Evolutionary conservation across 1,140 invertebrate genomes (phyloP).

Genomic region (Cylas formicarius): DNA sequence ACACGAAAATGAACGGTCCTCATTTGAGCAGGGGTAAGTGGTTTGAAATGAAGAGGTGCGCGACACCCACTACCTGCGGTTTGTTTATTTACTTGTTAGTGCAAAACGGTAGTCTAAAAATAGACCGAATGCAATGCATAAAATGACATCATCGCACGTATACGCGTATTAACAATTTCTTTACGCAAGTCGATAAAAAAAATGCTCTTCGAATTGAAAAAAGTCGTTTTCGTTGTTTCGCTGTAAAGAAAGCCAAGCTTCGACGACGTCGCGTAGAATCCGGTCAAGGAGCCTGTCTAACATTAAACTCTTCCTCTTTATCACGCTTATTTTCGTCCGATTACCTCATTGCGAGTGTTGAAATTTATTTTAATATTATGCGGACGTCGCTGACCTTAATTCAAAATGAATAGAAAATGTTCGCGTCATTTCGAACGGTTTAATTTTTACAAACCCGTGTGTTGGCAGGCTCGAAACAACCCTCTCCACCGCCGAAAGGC

Average conservation of each 20-base stretch:
- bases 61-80: background rate
- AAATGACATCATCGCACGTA: too few species aligned
- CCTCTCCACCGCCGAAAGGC: slow-evolving; percentile 50
- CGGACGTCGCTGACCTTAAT: slow-evolving; percentile 14
- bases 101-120: too few species aligned
- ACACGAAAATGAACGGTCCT: slow-evolving; percentile 15
- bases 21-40: slow-evolving; percentile 20
- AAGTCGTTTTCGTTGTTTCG: background rate
- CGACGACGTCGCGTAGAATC: background rate
- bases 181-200: background rate
- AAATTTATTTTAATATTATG: slow-evolving; percentile 15
- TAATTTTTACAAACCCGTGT: background rate
- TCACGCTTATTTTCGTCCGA: slow-evolving; percentile 12
- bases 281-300: background rate
- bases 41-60: background rate
- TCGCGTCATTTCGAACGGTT: slow-evolving; percentile 7
- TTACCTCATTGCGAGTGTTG: slow-evolving; percentile 7
- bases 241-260: background rate
- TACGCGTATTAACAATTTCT: too few species aligned
- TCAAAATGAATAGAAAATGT: slow-evolving; percentile 4
- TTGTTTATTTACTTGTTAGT: background rate
- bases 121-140: too few species aligned
- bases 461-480: slow-evolving; percentile 33
- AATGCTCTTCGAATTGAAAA: background rate
- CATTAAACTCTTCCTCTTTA: slow-evolving; percentile 4